Evolutionary conservation across 2,888 invertebrate species (phyloP).

Genomic region (Drosophila seclusa): DNA sequence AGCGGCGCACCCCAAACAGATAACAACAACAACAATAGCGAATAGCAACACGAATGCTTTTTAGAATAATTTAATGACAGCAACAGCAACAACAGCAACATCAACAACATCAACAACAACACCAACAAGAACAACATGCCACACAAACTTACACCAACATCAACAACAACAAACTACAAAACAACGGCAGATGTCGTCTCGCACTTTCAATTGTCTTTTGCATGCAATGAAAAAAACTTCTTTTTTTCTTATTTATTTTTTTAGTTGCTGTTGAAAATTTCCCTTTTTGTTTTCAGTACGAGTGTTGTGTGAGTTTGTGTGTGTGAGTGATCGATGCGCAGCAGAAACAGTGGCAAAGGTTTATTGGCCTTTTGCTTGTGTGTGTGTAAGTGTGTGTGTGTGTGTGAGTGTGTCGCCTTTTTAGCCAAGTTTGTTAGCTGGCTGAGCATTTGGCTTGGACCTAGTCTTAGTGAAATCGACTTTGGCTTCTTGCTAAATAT

Average conservation of each 20-base stretch:
- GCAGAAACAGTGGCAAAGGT: conserved; percentile 64
- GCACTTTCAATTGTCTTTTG: conserved; percentile 73
- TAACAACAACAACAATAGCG: conserved; percentile 27
- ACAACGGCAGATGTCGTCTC: conserved; percentile 42
- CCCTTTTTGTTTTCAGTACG: conserved; percentile 64
- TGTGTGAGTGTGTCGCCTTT: conserved; percentile 60
- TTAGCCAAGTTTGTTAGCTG: conserved; percentile 53
- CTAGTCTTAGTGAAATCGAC: conserved; percentile 65
- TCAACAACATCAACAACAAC: conserved; percentile 15
- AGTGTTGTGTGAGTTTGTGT: conserved; percentile 32
- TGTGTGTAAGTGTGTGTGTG: conserved; percentile 37
- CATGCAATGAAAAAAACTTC: conserved; percentile 37
- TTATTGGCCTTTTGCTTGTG: conserved; percentile 76
- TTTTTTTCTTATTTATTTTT: conserved; percentile 9
- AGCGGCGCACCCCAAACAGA: conserved; percentile 55
- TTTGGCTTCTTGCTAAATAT: conserved; percentile 71
- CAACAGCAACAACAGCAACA: conserved; percentile 22
- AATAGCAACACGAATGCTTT: conserved; percentile 52
- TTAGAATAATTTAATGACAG: conserved; percentile 56
- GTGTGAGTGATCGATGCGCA: conserved; percentile 71
- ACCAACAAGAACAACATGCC: conserved; percentile 8
- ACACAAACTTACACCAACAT: conserved; percentile 6
- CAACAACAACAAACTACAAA: conserved; percentile 16
- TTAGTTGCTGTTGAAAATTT: conserved; percentile 54
- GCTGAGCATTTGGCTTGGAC: conserved; percentile 51